Evolutionary conservation across 2,888 invertebrate genomes (phyloP), one percentile per base, ranked within the genome.

Genomic region (Chloroclystis v-ata): DNA sequence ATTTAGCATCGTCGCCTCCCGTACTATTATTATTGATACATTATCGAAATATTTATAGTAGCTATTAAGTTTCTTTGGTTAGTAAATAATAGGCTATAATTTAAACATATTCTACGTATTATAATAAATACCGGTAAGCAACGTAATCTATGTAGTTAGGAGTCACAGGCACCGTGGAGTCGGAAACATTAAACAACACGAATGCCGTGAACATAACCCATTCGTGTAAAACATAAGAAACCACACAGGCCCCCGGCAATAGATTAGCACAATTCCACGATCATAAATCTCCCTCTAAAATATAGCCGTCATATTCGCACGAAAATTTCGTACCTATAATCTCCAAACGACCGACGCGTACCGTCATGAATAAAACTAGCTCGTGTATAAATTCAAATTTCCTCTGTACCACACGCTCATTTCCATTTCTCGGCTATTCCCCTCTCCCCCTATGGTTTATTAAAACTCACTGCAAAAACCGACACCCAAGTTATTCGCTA

Each of bases 331-430:
- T 63, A 58, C 62, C 56, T 60, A 67, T 74, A 75, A 76, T 74
- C 72, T 69, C 57, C 52, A 60, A 69, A 61, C 69, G 65, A 62
- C 57, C 63, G 59, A 57, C 61, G 57, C 60, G 63, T 71, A 75
- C 82, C 78, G 78, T 80, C 77, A 74, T 78, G 78, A 82, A 85
- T 84, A 82, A 84, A 84, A 84, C 85, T 86, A 83, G 82, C 81
- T 80, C 75, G 75, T 83, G 82, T 86, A 85, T 86, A 83, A 87
- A 87, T 87, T 87, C 85, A 87, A 87, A 87, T 87, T 86, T 87
- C 86, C 85, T 85, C 83, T 85, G 67, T 76, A 72, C 77, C 82
- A 84, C 82, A 82, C 83, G 75, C 79, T 82, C 82, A 83, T 86
- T 86, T 86, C 83, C 85, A 86, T 85, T 85, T 84, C 85, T 80